Base-by-base conservation (phyloP, 2,888 invertebrate genomes). In the Argyresthia albistria region DNA sequence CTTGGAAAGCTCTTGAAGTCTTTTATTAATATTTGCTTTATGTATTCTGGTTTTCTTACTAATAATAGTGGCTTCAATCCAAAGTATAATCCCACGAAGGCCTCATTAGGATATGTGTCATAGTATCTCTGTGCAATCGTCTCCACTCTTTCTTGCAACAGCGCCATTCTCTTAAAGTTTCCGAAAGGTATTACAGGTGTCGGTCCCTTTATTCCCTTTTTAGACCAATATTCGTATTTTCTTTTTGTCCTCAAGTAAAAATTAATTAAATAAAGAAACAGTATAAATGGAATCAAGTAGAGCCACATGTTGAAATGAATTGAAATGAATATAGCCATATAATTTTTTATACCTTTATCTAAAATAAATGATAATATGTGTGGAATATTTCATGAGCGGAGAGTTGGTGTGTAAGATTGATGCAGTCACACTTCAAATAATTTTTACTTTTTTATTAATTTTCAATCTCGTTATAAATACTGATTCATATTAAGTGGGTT, bases 21-120 rank as follows among this genome's bases (percentile, higher is more conserved):
- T 35, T 45, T 70, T 4, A 63, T 60, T 8, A 79, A 58, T 49
- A 80, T 63, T 8, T 61, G 66, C 50, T 76, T 76, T 1, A 70
- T 60, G 1, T 77, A 63, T 2, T 69, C 70, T 0, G 78, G 77
- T 50, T 80, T 79, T 8, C 77, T 65, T 9, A 79, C 60, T 9
- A 80, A 59, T 9, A 80, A 62, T 55, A 72, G 70, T 1, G 75
- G 75, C 1, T 54, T 59, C 9, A 56, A 57, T 1, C 65, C 69
- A 4, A 76, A 64, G 57, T 63, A 80, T 55, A 65, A 70, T 1
- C 80, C 80, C 0, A 80, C 75, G 9, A 73, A 64, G 35, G 64
- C 64, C 55, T 78, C 76, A 0, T 63, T 59, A 0, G 79, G 25
- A 25, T 25, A 25, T 25, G 25, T 6, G 25, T 25, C 25, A 6